Conservation (phyloP, 2,888 invertebrate genomes). For the Hyalella azteca region DNA sequence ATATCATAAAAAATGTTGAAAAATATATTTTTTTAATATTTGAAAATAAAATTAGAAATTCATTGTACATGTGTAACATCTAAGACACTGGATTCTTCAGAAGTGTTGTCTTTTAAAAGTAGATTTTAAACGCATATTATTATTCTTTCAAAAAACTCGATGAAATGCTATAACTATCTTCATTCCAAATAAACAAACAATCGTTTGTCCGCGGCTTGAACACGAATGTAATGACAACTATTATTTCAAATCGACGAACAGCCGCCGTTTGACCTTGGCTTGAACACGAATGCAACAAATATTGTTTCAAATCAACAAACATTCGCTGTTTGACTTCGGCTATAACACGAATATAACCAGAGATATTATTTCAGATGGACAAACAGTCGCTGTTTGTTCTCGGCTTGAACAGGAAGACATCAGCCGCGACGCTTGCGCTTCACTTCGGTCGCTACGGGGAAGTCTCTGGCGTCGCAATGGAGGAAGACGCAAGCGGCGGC, state of each 20-base stretch:
- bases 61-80: too few species aligned
- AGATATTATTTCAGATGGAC: not conserved
- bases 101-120: too few species aligned
- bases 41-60: too few species aligned
- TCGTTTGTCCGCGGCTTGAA: not conserved
- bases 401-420: not conserved
- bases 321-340: not conserved
- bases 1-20: too few species aligned
- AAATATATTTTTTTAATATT: too few species aligned
- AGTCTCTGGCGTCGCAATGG: not conserved
- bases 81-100: too few species aligned
- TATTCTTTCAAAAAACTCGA: too few species aligned
- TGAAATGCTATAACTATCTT: too few species aligned
- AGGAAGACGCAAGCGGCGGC: not conserved
- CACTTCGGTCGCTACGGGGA: constrained; percentile 23
- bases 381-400: not conserved
- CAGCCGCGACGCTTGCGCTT: not conserved
- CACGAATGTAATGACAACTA: not conserved
- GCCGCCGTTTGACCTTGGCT: not conserved
- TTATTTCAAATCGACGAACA: not conserved
- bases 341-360: too few species aligned
- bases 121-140: too few species aligned
- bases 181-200: not conserved
- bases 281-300: not conserved
- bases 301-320: not conserved